These are phyloP conservation scores for Geococcyx californianus DNA, from an alignment of 2,113 vertebrate species.

Conservation along the genomic window DNA sequence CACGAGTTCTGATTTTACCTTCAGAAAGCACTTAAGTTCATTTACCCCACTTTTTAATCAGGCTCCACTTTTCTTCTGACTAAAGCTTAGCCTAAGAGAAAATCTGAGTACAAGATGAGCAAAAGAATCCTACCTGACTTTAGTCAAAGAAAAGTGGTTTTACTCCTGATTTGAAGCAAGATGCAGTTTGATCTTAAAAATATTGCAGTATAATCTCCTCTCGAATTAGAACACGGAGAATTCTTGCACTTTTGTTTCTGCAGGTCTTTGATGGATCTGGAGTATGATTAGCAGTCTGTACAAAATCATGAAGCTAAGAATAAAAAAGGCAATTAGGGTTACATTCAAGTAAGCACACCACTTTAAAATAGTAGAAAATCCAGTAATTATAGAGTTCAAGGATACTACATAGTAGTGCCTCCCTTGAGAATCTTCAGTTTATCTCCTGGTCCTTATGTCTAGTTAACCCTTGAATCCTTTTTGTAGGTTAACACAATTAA, in stretches of 20 bases:
- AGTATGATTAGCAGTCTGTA: conserved; percentile 22
- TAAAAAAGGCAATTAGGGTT: conserved; percentile 37
- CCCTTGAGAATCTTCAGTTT: conserved; percentile 47
- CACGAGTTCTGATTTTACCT: background rate
- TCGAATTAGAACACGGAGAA: conserved; percentile 15
- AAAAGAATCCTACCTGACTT: background rate
- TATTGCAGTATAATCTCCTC: background rate
- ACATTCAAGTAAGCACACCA: background rate
- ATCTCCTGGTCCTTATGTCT: conserved; percentile 40
- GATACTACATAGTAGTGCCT: background rate
- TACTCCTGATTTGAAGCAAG: conserved; percentile 18
- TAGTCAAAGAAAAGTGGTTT: background rate
- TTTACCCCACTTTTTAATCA: conserved; percentile 26
- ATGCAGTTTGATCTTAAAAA: background rate
- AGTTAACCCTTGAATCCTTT: conserved; percentile 47
- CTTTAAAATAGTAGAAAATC: conserved; percentile 33
- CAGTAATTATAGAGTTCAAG: conserved; percentile 40
- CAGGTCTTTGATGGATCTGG: background rate
- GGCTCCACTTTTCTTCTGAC: background rate
- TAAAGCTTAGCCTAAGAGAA: conserved; percentile 30
- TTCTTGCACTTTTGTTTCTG: conserved; percentile 25
- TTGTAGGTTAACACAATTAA: conserved; percentile 51
- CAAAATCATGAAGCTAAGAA: background rate
- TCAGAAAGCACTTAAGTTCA: background rate
- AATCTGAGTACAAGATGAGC: background rate